A percentile compares a stretch with the other conserved stretches of the same genome.
Evolutionary conservation across 2,113 vertebrate genomes (phyloP).

Genomic region (Paramisgurnus dabryanus): DNA sequence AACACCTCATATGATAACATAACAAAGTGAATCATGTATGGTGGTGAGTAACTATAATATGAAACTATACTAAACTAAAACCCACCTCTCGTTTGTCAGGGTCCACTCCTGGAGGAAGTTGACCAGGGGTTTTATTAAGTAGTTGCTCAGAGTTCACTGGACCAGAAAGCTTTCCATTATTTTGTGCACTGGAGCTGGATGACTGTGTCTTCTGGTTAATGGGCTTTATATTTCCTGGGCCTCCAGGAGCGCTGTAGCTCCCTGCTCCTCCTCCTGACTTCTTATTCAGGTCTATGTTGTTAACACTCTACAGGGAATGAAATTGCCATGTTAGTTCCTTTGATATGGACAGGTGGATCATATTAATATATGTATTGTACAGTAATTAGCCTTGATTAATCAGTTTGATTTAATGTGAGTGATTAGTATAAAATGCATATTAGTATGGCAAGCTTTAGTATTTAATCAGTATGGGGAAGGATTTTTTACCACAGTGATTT

Average conservation of each 20-base stretch:
- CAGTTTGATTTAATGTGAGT: background rate
- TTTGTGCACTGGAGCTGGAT: slow-evolving; percentile 8
- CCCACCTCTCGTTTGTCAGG: slow-evolving; percentile 82
- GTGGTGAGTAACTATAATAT: too few relatives aligned
- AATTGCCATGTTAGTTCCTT: background rate
- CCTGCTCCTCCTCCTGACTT: slow-evolving; percentile 34
- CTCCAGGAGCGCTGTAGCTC: slow-evolving; percentile 59
- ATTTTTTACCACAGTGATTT: slow-evolving; percentile 81
- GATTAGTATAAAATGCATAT: slow-evolving; percentile 23
- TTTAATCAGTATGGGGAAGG: background rate
- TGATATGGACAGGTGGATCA: background rate
- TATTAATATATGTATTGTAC: background rate
- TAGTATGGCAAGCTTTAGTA: slow-evolving; percentile 56
- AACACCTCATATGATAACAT: too few relatives aligned
- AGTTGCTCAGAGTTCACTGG: slow-evolving; percentile 66
- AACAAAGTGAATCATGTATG: too few relatives aligned
- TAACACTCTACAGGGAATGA: slow-evolving; percentile 75
- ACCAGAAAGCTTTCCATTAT: background rate
- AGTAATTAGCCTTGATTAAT: slow-evolving; percentile 7
- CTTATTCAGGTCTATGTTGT: slow-evolving; percentile 70
- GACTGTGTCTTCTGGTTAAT: slow-evolving; percentile 37
- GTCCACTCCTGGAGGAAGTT: slow-evolving; percentile 81
- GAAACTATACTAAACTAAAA: background rate
- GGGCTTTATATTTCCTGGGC: slow-evolving; percentile 44
- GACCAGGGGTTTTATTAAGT: slow-evolving; percentile 70